phyloP scores from a whole-genome alignment of 2,797 vertebrate genomes.

The Urocyon cinereoargenteus region DNA sequence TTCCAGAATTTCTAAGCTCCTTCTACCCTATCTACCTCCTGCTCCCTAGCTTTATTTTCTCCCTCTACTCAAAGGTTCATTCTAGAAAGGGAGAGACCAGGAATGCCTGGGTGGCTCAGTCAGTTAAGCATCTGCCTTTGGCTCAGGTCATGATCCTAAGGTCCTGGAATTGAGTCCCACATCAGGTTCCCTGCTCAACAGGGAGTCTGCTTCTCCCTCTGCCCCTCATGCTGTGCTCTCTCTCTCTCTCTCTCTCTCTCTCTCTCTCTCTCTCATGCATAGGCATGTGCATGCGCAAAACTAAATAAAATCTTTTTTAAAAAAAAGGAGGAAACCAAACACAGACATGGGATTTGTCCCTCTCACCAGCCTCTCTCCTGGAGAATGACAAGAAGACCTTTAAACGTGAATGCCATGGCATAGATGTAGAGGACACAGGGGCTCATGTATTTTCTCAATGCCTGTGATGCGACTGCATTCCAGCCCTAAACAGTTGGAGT shows the following conservation, averaged over 20 bases:
- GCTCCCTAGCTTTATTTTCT: slow-evolving; percentile 43
- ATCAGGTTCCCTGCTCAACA: no score
- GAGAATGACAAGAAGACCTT: slow-evolving; percentile 1
- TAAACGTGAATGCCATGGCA: background rate
- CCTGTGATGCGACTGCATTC: background rate
- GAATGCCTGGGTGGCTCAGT: no score
- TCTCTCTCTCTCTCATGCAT: no score
- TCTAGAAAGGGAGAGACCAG: slow-evolving; percentile 1
- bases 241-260: no score
- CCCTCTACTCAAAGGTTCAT: slow-evolving; percentile 16
- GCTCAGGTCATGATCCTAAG: no score
- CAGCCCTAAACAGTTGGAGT: background rate
- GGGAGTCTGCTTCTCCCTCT: no score
- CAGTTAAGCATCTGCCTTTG: no score
- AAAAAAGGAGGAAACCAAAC: background rate
- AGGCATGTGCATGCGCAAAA: no score
- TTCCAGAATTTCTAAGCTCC: slow-evolving; percentile 26
- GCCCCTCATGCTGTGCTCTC: no score
- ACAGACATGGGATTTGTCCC: background rate
- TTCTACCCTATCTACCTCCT: background rate
- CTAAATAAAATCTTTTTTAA: no score
- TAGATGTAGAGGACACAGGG: background rate
- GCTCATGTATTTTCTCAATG: background rate
- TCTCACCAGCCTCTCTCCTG: background rate
- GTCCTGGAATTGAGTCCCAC: no score